A percentile compares a stretch with the other conserved stretches of the same genome.
phyloP scores from a whole-genome alignment of 2,888 invertebrate species.

The Aphidius colemani region DNA sequence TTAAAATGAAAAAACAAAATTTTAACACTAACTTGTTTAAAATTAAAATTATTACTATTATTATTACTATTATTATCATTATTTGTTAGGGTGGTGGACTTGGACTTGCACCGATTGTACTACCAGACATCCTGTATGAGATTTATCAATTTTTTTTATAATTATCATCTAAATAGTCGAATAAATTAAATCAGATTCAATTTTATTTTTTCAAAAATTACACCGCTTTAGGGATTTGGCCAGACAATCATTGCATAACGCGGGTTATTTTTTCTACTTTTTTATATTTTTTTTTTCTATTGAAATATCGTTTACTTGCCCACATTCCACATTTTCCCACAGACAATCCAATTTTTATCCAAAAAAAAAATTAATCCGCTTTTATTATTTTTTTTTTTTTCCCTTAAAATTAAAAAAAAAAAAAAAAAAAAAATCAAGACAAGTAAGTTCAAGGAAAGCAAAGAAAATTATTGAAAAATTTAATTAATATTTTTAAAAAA shows the following conservation, averaged over 20 bases:
- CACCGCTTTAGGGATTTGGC: constrained; percentile 61
- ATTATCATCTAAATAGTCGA: constrained; percentile 30
- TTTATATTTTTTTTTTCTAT: constrained; percentile 35
- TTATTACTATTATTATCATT: too few species aligned
- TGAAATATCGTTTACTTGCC: constrained; percentile 38
- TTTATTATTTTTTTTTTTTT: constrained; percentile 20
- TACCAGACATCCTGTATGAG: constrained; percentile 53
- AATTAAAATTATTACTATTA: too few species aligned
- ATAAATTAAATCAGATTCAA: constrained; percentile 13
- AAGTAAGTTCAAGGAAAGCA: too few species aligned
- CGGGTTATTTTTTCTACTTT: constrained; percentile 42
- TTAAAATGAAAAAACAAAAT: too few species aligned
- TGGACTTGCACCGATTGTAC: constrained; percentile 18
- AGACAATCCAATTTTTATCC: constrained; percentile 56
- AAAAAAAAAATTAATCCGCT: constrained; percentile 45
- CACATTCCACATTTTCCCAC: constrained; percentile 58
- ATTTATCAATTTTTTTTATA: constrained; percentile 35
- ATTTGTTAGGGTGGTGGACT: neutral
- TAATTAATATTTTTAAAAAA: constrained; percentile 36
- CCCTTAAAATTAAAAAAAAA: too few species aligned
- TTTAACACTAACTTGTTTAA: too few species aligned
- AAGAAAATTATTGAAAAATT: too few species aligned
- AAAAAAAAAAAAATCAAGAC: too few species aligned
- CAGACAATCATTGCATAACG: constrained; percentile 53
- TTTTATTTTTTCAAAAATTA: constrained; percentile 45